Conservation (phyloP, 2,888 invertebrate species). For the Diabrotica balteata region DNA sequence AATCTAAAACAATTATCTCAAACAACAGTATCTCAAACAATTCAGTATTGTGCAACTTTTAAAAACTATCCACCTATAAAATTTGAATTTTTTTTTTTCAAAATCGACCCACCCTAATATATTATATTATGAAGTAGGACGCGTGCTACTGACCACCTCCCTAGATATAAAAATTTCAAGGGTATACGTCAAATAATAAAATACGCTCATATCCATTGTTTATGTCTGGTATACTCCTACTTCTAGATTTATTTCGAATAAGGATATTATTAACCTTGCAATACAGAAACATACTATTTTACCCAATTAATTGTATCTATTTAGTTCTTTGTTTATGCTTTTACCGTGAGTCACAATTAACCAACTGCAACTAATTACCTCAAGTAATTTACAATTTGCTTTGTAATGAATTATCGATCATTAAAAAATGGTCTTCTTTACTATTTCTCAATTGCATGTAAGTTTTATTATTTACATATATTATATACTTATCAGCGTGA, state of each 20-base stretch:
- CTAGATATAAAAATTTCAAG: constrained; percentile 5
- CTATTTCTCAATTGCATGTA: constrained; percentile 11
- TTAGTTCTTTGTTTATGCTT: constrained; percentile 31
- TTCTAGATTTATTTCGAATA: constrained; percentile 34
- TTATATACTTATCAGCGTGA: background rate
- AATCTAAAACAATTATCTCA: no score
- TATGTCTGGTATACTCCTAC: constrained; percentile 12
- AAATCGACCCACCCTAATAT: no score
- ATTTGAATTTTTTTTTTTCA: no score
- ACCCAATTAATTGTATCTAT: constrained; percentile 32
- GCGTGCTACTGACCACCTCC: background rate
- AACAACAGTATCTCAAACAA: no score
- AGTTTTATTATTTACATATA: background rate
- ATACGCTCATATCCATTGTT: constrained; percentile 12
- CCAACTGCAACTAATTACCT: constrained; percentile 39
- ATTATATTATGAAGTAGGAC: background rate
- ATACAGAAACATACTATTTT: constrained; percentile 37
- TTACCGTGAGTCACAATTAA: constrained; percentile 36
- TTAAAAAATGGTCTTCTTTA: constrained; percentile 24
- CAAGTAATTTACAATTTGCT: constrained; percentile 23
- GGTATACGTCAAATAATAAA: constrained; percentile 5
- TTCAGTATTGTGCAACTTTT: no score
- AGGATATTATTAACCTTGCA: constrained; percentile 41
- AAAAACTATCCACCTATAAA: no score
- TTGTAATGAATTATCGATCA: constrained; percentile 30